Percentiles rank a stretch among this genome's conserved stretches.
phyloP scores from a whole-genome alignment of 2,888 invertebrate genomes.

The Notocelia uddmanniana region DNA sequence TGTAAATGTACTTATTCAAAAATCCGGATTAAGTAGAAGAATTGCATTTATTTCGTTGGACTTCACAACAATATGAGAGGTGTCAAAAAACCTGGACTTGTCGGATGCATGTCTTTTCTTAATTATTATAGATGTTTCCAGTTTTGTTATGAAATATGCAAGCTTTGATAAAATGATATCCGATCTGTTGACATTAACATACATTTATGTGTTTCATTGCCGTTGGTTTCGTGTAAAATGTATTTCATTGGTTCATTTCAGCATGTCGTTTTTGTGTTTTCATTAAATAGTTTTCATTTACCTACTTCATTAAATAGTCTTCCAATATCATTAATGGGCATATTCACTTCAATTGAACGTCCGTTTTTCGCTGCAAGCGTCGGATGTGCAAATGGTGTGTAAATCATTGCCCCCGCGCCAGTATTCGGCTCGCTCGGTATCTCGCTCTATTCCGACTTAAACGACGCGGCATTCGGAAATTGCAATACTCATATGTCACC shows the following conservation, averaged over 20 bases:
- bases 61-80: too few relatives aligned
- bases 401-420: constrained; percentile 41
- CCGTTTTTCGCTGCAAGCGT: constrained; percentile 40
- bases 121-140: too few relatives aligned
- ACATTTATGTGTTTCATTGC: not conserved
- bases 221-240: not conserved
- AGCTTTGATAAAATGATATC: not conserved
- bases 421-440: constrained; percentile 32
- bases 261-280: not conserved
- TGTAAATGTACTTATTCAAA: too few relatives aligned
- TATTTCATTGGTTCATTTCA: not conserved
- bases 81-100: too few relatives aligned
- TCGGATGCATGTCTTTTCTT: too few relatives aligned
- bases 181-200: not conserved
- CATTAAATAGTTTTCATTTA: not conserved
- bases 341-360: constrained; percentile 38
- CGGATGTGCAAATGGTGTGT: constrained; percentile 44
- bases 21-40: too few relatives aligned
- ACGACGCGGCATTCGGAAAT: constrained; percentile 77
- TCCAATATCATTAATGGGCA: constrained; percentile 27
- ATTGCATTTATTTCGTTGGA: too few relatives aligned
- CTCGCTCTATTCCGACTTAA: constrained; percentile 52
- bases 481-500: constrained; percentile 81
- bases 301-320: constrained; percentile 4
- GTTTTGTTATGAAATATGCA: too few relatives aligned